Percentiles rank a stretch among this genome's conserved stretches.
Conservation (phyloP, 2,113 vertebrate genomes). For the Cervus canadensis region DNA sequence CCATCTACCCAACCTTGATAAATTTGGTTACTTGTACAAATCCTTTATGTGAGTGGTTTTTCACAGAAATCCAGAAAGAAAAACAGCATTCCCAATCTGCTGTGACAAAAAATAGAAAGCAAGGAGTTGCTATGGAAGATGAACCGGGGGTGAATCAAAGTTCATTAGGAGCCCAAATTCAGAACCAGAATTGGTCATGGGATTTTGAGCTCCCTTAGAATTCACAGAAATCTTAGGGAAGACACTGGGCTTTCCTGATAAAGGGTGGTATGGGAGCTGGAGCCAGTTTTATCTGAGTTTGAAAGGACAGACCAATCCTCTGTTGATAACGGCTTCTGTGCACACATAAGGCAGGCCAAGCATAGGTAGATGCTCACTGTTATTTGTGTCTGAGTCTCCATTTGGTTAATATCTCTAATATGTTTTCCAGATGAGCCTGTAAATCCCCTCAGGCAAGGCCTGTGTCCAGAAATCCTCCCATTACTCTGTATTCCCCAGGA, state of each 20-base stretch:
- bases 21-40: not conserved
- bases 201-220: not conserved
- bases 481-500: not conserved
- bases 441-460: not conserved
- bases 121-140: not conserved
- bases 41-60: not conserved
- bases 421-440: not conserved
- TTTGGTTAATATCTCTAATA: not conserved
- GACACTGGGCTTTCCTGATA: not conserved
- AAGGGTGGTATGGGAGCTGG: not conserved
- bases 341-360: not conserved
- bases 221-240: not conserved
- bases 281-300: not conserved
- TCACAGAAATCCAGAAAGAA: not conserved
- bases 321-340: not conserved
- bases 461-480: not conserved
- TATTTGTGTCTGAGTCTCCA: not conserved
- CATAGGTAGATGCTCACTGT: not conserved
- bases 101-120: not conserved
- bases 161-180: not conserved
- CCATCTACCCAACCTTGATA: not conserved
- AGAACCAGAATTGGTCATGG: not conserved
- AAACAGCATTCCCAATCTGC: not conserved
- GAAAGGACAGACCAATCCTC: not conserved
- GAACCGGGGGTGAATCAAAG: not conserved